Base-by-base conservation (phyloP, 2,888 invertebrate genomes). In the Taenaris catops region DNA sequence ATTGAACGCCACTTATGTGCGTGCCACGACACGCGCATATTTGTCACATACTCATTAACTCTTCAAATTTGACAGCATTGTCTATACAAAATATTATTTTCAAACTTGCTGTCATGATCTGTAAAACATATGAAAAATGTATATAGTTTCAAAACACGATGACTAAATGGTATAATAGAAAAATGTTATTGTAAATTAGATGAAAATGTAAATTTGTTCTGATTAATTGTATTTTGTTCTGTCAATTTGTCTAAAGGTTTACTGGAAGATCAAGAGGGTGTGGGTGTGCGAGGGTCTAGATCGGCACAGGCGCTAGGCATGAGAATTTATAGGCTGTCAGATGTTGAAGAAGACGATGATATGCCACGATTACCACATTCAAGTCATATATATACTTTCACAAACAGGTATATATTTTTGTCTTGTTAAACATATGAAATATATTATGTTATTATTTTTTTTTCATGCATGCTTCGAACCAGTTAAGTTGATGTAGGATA, bases 181-280 rank as follows among this genome's bases (percentile, higher is more conserved):
- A n/a, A n/a, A n/a, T n/a, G n/a, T n/a, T n/a, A n/a, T n/a, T n/a
- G n/a, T n/a, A n/a, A n/a, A n/a, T n/a, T n/a, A n/a, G n/a, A n/a
- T n/a, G n/a, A n/a, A n/a, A n/a, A n/a, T n/a, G n/a, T n/a, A n/a
- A n/a, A n/a, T n/a, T n/a, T n/a, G n/a, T n/a, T n/a, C n/a, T n/a
- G n/a, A n/a, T n/a, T n/a, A n/a, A n/a, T n/a, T n/a, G n/a, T n/a
- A n/a, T n/a, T n/a, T n/a, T n/a, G n/a, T n/a, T n/a, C n/a, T n/a
- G n/a, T n/a, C n/a, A n/a, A n/a, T n/a, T n/a, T n/a, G n/a, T 26
- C 37, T 37, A 0, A 48, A 87, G 87, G 87, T 38, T 86, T 98
- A 34, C 75, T 98, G 39, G 97, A 97, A 53, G 95, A 96, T 41
- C 90, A 96, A 37, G 96, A 96, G 0, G 97, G 97, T 1, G 96